phyloP scores from a whole-genome alignment of 2,113 vertebrate species.

The Sinocyclocheilus anophthalmus region DNA sequence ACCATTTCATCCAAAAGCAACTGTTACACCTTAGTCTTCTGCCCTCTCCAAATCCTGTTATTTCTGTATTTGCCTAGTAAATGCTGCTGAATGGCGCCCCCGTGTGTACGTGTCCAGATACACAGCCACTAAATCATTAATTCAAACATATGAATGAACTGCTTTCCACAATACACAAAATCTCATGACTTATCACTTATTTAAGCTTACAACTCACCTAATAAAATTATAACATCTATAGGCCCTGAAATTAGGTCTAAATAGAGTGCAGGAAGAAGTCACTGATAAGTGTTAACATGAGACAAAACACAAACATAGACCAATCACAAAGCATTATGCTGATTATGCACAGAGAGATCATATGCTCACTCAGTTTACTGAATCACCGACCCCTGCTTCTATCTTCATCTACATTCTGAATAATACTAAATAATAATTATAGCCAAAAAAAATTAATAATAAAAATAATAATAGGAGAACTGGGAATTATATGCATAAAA shows the following conservation, averaged over 20 bases:
- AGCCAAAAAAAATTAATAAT: neutral
- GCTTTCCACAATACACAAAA: neutral
- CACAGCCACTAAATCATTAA: neutral
- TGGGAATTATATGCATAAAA: neutral
- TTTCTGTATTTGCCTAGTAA: neutral
- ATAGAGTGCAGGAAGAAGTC: neutral
- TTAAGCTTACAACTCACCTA: neutral
- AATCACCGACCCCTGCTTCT: neutral
- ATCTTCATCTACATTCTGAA: neutral
- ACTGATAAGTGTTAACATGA: neutral
- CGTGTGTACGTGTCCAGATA: neutral
- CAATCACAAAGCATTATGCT: neutral
- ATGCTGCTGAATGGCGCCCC: slow-evolving; percentile 32
- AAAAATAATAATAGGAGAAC: neutral
- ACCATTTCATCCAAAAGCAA: neutral
- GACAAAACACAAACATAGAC: neutral
- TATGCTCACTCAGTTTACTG: neutral
- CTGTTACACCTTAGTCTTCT: neutral
- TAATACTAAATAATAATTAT: neutral
- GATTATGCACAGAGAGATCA: neutral
- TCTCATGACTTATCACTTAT: neutral
- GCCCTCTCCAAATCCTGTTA: neutral
- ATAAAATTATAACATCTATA: neutral
- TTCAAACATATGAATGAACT: neutral
- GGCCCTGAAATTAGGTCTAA: neutral